Evolutionary conservation across 2,113 vertebrate genomes (phyloP).

Genomic region (Myocastor coypus): DNA sequence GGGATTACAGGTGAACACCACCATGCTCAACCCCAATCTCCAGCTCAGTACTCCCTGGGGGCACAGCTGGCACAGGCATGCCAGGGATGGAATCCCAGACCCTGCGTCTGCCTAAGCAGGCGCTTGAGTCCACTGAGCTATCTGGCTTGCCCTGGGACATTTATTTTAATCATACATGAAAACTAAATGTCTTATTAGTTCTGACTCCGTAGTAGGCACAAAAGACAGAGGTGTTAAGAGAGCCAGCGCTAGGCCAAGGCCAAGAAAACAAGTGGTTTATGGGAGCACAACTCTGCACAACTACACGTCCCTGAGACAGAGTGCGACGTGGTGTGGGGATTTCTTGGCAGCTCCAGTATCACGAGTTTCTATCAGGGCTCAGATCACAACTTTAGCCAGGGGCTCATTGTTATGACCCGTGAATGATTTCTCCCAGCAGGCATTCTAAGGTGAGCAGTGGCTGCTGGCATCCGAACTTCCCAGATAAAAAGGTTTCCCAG

Average conservation of each 20-base stretch:
- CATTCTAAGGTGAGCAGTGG: background rate
- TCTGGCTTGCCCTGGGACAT: background rate
- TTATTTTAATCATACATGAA: background rate
- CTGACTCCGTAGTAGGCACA: background rate
- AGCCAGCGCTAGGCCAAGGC: background rate
- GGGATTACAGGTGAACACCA: too few relatives aligned
- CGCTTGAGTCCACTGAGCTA: too few relatives aligned
- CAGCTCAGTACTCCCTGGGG: too few relatives aligned
- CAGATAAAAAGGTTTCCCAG: background rate
- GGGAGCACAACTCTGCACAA: background rate
- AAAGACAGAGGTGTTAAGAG: constrained; percentile 23
- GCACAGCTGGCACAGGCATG: too few relatives aligned
- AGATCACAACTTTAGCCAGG: background rate
- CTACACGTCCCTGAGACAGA: background rate
- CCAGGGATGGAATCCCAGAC: too few relatives aligned
- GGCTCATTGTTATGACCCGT: background rate
- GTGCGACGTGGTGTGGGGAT: background rate
- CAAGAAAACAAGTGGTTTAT: background rate
- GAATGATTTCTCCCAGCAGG: background rate
- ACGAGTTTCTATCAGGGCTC: background rate
- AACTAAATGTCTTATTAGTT: background rate
- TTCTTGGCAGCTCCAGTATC: background rate
- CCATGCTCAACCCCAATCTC: too few relatives aligned
- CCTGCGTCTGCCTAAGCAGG: too few relatives aligned
- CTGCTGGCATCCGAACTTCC: background rate